Evolutionary conservation across 2,113 vertebrate genomes (phyloP), one percentile per base, ranked within the genome.

Genomic region (Agapornis roseicollis): DNA sequence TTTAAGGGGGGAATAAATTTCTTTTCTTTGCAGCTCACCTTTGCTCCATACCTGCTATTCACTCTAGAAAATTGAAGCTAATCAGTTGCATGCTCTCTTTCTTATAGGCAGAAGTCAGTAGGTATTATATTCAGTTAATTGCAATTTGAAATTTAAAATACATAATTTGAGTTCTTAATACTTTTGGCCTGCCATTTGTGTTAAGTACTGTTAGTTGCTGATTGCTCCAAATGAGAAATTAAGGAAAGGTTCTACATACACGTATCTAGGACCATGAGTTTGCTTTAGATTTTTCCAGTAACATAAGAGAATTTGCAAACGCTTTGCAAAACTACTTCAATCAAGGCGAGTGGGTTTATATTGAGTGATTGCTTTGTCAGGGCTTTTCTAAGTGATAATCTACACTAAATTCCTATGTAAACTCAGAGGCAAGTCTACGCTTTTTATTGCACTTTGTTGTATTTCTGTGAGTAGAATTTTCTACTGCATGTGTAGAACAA

Each of bases 191-290:
- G 24, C 52, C 35, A 37, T 60, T 93, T 89, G 56, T 31, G 25
- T 70, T 24, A 35, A 53, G 13, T 33, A 13, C 3, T 68, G 4
- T 58, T 49, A 44, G 31, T n/a, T 91, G 53, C 41, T 70, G 63
- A 83, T 39, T 71, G n/a, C 17, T 83, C 28, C 71, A 82, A 16
- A 31, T 19, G 37, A 31, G 19, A 29, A 58, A 3, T 39, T 22
- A 46, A 52, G 77, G 50, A 41, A 41, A 8, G 12, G 12, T 31
- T 76, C 37, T 49, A 11, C 0, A 0, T 10, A 16, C 2, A 2
- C 5, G 0, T 11, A 18, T 29, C 33, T 3, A 7, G 7, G 5
- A 9, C 41, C 0, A 0, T 42, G 25, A 53, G 58, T 84, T 89
- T 37, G 39, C 24, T 61, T 77, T 20, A n/a, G 37, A 33, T 17